Conservation (phyloP, 2,888 invertebrate species). For the Arrhopalites spinosus region DNA sequence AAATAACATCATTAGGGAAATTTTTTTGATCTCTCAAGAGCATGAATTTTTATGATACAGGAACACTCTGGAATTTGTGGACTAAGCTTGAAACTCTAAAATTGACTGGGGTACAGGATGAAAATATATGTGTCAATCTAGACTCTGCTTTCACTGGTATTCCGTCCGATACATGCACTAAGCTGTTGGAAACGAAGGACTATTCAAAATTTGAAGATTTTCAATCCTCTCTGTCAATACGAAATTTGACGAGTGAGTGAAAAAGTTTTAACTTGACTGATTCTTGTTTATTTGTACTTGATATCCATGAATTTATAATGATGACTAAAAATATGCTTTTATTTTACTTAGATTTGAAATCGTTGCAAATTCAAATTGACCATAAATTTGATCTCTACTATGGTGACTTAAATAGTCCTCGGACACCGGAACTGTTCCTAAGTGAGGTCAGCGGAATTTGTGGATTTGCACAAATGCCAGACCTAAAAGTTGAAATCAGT, state of each 20-base stretch:
- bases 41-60: no score
- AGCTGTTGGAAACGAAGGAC: neutral
- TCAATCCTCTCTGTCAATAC: neutral
- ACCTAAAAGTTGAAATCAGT: constrained; percentile 8
- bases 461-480: constrained; percentile 11
- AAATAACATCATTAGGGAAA: no score
- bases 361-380: neutral
- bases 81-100: neutral
- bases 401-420: neutral
- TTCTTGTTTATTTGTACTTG: no score
- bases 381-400: neutral
- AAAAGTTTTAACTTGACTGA: no score
- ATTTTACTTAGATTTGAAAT: neutral
- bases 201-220: neutral
- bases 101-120: neutral
- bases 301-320: no score
- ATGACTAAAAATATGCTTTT: no score
- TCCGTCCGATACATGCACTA: neutral
- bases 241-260: neutral
- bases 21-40: no score
- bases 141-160: neutral
- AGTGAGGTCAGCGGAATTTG: constrained; percentile 5
- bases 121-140: neutral
- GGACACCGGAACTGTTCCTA: neutral
- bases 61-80: neutral